phyloP scores from a whole-genome alignment of 1,140 invertebrate species.

The Zaprionus inermis region DNA sequence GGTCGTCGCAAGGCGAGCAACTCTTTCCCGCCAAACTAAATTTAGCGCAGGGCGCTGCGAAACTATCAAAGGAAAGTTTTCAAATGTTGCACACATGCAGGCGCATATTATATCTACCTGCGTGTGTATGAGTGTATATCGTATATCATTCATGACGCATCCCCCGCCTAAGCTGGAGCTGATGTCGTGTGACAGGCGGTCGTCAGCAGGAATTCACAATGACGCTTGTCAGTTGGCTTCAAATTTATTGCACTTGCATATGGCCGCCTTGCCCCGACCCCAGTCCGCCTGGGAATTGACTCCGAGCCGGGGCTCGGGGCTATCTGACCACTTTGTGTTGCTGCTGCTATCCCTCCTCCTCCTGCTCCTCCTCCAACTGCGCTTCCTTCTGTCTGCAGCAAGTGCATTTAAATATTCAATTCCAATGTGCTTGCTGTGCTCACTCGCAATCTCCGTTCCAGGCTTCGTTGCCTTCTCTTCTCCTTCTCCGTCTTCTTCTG shows the following conservation, averaged over 20 bases:
- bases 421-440: conserved; percentile 45
- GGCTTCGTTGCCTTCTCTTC: conserved; percentile 34
- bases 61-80: conserved; percentile 27
- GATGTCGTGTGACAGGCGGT: conserved; percentile 43
- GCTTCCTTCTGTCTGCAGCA: conserved; percentile 1
- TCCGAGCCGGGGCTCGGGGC: conserved; percentile 10
- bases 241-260: conserved; percentile 62
- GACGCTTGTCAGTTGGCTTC: conserved; percentile 64
- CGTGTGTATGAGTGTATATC: neutral
- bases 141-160: conserved; percentile 64
- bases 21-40: conserved; percentile 23
- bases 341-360: neutral
- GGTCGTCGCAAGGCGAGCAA: conserved; percentile 54
- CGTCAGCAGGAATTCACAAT: conserved; percentile 65
- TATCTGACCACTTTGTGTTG: conserved; percentile 43
- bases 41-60: conserved; percentile 16
- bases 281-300: conserved; percentile 14
- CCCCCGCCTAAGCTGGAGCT: conserved; percentile 16
- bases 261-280: neutral
- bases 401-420: conserved; percentile 74
- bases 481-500: conserved; percentile 27
- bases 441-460: conserved; percentile 41
- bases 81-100: conserved; percentile 15
- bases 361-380: neutral
- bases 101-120: neutral